A percentile compares a stretch with the other conserved stretches of the same genome.
Conservation (phyloP, 2,113 vertebrate species). For the Rana temporaria region DNA sequence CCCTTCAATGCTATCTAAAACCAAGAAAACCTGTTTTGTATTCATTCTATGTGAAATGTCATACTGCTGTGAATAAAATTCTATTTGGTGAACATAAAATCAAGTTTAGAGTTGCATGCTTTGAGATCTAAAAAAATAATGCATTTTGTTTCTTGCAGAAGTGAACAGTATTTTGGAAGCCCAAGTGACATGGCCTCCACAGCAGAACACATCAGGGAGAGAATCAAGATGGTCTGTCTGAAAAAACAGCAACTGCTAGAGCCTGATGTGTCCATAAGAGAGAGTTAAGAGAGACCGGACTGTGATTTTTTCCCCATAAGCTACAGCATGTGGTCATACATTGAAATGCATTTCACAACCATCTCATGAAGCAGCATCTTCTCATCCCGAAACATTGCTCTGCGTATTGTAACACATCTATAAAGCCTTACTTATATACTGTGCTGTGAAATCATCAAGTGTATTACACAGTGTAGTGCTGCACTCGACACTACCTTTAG, state of each 20-base stretch:
- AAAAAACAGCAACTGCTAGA: conserved; percentile 84
- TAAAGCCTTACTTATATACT: conserved; percentile 80
- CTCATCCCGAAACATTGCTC: conserved; percentile 65
- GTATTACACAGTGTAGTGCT: conserved; percentile 66
- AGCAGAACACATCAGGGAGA: conserved; percentile 91
- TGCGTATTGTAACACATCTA: conserved; percentile 72
- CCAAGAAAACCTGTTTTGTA: too few relatives aligned
- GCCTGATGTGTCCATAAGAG: conserved; percentile 71
- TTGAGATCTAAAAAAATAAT: too few relatives aligned
- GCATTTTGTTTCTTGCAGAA: conserved; percentile 72
- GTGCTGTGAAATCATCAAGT: conserved; percentile 76
- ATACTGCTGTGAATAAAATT: too few relatives aligned
- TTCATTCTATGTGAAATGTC: too few relatives aligned
- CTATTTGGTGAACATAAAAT: too few relatives aligned
- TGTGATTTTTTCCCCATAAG: conserved; percentile 62
- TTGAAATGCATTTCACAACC: conserved; percentile 72
- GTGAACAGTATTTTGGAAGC: conserved; percentile 94
- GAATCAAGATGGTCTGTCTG: conserved; percentile 91
- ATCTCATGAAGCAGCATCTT: conserved; percentile 64
- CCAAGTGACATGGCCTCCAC: conserved; percentile 90
- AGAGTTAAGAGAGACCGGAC: conserved; percentile 76
- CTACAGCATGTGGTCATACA: conserved; percentile 70
- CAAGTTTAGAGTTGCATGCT: too few relatives aligned
- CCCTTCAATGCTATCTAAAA: too few relatives aligned
- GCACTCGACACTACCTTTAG: conserved; percentile 74